These are phyloP conservation scores for Danionella dracula DNA, from an alignment of 2,797 vertebrate species.

Conservation along the genomic window DNA sequence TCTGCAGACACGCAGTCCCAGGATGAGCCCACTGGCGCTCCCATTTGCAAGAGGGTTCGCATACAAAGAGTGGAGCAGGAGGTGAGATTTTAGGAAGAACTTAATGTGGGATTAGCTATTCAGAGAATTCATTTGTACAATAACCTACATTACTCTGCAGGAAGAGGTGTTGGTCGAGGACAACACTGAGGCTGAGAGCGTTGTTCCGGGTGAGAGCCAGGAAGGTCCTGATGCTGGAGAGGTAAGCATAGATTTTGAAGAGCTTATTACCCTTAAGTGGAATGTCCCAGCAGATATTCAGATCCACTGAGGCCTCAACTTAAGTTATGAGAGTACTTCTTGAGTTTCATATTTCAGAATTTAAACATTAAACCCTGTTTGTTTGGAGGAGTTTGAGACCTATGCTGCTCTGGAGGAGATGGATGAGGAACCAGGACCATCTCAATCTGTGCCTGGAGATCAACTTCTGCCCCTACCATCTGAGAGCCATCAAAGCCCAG, in stretches of 20 bases:
- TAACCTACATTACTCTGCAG: conserved; percentile 54
- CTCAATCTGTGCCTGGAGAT: conserved; percentile 77
- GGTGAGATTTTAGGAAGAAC: conserved; percentile 66
- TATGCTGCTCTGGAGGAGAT: conserved; percentile 78
- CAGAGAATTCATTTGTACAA: too few relatives aligned
- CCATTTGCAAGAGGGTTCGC: conserved; percentile 86
- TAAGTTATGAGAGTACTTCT: too few relatives aligned
- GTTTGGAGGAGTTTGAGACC: conserved; percentile 72
- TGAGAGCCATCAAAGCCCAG: conserved; percentile 69
- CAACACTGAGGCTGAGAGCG: conserved; percentile 82
- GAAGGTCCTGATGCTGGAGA: conserved; percentile 82
- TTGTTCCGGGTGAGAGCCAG: conserved; percentile 79
- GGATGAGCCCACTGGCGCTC: conserved; percentile 82
- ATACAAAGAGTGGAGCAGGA: conserved; percentile 86
- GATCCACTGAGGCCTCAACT: too few relatives aligned
- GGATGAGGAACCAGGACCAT: conserved; percentile 68
- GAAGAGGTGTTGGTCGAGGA: conserved; percentile 87
- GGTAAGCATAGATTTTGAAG: conserved; percentile 57
- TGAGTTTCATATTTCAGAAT: too few relatives aligned
- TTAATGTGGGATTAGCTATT: too few relatives aligned
- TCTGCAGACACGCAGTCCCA: conserved; percentile 72
- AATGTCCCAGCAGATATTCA: too few relatives aligned
- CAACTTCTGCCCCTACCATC: conserved; percentile 68
- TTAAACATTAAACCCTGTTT: too few relatives aligned
- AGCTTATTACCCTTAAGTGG: too few relatives aligned